phyloP scores from a whole-genome alignment of 2,797 vertebrate genomes.

The Eulemur coronatus region DNA sequence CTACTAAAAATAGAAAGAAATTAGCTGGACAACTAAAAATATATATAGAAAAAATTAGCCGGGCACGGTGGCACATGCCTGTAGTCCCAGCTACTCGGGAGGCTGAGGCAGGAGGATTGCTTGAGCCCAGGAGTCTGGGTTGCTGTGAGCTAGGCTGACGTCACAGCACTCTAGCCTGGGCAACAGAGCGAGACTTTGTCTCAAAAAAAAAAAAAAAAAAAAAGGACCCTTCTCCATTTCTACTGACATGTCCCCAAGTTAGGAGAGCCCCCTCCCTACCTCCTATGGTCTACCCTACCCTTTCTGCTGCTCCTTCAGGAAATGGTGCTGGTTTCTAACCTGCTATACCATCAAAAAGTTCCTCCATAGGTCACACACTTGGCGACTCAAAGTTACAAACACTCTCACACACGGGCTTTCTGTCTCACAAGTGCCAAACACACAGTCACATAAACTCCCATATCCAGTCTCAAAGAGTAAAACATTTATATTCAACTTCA shows the following conservation, averaged over 20 bases:
- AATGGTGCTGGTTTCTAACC: neutral
- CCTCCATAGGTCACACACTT: neutral
- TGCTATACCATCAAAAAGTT: neutral
- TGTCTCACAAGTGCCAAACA: neutral
- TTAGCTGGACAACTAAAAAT: too few relatives aligned
- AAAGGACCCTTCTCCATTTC: neutral
- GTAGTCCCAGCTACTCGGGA: too few relatives aligned
- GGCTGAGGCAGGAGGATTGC: too few relatives aligned
- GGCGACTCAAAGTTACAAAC: neutral
- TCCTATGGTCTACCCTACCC: neutral
- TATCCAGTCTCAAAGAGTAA: neutral
- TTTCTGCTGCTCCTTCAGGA: constrained; percentile 24
- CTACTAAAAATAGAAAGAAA: too few relatives aligned
- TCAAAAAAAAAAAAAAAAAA: too few relatives aligned
- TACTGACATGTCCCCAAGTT: neutral
- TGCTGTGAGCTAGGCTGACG: too few relatives aligned
- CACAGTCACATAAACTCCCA: neutral
- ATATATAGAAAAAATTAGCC: too few relatives aligned
- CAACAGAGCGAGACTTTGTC: too few relatives aligned
- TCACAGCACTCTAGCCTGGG: too few relatives aligned
- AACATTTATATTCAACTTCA: neutral
- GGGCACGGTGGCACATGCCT: too few relatives aligned
- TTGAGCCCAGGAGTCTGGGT: too few relatives aligned
- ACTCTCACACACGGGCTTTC: neutral
- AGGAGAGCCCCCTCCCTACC: neutral